Evolutionary conservation across 2,797 vertebrate genomes (phyloP), one percentile per base, ranked within the genome.

Genomic region (Chloroceryle amazona): DNA sequence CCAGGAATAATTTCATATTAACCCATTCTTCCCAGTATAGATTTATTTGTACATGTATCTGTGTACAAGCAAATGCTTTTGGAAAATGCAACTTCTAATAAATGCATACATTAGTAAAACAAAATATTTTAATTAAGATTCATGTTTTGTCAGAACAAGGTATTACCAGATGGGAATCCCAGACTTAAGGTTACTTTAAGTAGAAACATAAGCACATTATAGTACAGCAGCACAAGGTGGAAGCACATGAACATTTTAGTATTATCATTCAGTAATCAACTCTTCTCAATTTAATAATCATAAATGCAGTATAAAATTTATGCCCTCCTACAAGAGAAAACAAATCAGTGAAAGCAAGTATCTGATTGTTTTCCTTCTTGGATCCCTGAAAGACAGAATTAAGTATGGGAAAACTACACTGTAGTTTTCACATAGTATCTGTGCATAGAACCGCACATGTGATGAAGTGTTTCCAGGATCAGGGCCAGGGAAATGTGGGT

Each of bases 401-500:
- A 63, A 91, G 81, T 84, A 93, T 95, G 96, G 90, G 96, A 97
- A 95, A 96, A 94, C 74, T 68, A 89, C n/a, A 25, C 44, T 90
- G 71, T 81, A 96, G 84, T 97, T 96, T 96, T 96, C 94, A 94
- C 92, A 96, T 73, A 90, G 90, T 86, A 90, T 96, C 86, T 85
- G 55, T 90, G 71, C 92, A 90, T 94, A 94, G 96, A 96, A 90
- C 49, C 89, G 74, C 90, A 95, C 61, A 92, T 92, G 94, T 92
- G 95, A 96, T 96, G 93, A 96, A 96, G 95, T 96, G 95, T 95
- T 97, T 96, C 95, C 94, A 97, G 96, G 95, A 97, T 84, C 91
- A 89, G 90, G 94, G 95, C 95, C 96, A 97, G 90, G 79, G 90
- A 96, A 95, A 96, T 85, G 94, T 96, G 96, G 94, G 96, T 96